Evolutionary conservation across 2,113 vertebrate genomes (phyloP).

Genomic region (Xyrauchen texanus): DNA sequence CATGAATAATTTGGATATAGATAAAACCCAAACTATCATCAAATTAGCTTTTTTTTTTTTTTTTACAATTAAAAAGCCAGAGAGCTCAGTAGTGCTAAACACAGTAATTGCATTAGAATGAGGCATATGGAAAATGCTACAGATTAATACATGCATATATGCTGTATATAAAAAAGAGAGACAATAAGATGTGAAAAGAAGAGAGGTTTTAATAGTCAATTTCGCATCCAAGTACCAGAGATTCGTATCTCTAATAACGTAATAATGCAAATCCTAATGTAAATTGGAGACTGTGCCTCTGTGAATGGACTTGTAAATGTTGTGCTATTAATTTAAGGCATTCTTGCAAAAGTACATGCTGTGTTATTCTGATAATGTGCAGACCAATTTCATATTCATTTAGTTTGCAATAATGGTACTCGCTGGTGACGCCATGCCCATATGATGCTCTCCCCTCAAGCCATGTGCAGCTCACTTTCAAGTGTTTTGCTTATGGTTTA

Average conservation of each 20-base stretch:
- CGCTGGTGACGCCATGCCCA: background rate
- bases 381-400: background rate
- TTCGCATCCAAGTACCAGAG: background rate
- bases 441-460: background rate
- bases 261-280: background rate
- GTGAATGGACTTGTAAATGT: background rate
- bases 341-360: background rate
- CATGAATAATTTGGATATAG: too few relatives aligned
- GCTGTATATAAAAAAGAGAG: background rate
- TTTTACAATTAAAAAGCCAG: background rate
- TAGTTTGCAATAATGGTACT: background rate
- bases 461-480: too few relatives aligned
- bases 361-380: background rate
- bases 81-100: background rate
- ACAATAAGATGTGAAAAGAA: background rate
- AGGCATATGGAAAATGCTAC: background rate
- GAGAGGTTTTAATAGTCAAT: background rate
- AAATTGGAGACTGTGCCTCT: background rate
- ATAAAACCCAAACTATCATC: too few relatives aligned
- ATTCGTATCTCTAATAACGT: background rate
- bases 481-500: too few relatives aligned
- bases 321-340: background rate
- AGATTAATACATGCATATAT: background rate
- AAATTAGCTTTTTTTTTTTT: background rate
- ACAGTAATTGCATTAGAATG: background rate